phyloP scores from a whole-genome alignment of 2,797 vertebrate species.

The Etheostoma nigrum region DNA sequence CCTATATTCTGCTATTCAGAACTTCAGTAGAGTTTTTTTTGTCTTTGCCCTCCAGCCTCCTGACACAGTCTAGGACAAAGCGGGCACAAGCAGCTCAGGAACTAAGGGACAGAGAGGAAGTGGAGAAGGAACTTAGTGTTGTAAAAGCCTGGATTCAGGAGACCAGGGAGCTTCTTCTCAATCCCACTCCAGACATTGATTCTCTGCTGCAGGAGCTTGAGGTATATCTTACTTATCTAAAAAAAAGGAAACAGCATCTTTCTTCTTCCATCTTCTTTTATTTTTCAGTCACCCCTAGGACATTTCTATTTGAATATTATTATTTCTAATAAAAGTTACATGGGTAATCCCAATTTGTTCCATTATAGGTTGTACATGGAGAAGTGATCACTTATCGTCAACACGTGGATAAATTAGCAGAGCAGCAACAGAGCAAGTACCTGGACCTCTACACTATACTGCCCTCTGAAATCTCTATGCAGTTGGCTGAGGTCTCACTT shows the following conservation, averaged over 20 bases:
- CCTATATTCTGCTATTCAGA: conserved; percentile 1
- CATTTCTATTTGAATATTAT: not conserved
- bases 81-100: conserved; percentile 90
- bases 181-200: conserved; percentile 91
- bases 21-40: not conserved
- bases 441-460: conserved; percentile 91
- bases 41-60: conserved; percentile 83
- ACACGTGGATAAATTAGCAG: conserved; percentile 91
- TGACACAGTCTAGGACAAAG: conserved; percentile 90
- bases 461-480: conserved; percentile 95
- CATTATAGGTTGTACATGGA: conserved; percentile 86
- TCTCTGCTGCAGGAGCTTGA: conserved; percentile 92
- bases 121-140: conserved; percentile 90
- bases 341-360: not conserved
- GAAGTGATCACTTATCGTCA: conserved; percentile 89
- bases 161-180: conserved; percentile 92
- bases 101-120: conserved; percentile 92
- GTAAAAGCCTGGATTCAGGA: conserved; percentile 96
- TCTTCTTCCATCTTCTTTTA: not conserved
- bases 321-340: conserved; percentile 7
- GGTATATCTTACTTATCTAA: conserved; percentile 77
- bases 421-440: conserved; percentile 96
- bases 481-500: conserved; percentile 92
- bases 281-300: not conserved
- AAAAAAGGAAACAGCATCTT: not conserved